Evolutionary conservation across 2,888 invertebrate species (phyloP).

Genomic region (Spialia ferax): DNA sequence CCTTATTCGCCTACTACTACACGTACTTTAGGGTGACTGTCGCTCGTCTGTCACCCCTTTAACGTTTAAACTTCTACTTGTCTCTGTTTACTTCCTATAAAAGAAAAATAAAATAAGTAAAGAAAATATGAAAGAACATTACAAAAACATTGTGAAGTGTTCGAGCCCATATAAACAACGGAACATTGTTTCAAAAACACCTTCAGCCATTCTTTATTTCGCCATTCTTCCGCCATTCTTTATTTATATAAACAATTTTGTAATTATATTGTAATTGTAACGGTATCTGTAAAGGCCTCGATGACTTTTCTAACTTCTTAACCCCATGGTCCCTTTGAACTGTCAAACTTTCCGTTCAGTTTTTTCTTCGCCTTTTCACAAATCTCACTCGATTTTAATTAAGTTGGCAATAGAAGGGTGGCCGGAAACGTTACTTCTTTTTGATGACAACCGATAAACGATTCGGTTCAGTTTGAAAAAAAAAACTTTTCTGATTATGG

Average conservation of each 20-base stretch:
- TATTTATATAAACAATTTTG: conserved; percentile 28
- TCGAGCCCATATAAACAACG: conserved; percentile 5
- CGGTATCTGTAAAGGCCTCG: conserved; percentile 18
- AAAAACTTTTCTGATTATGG: conserved; percentile 68
- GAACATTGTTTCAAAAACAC: conserved; percentile 10
- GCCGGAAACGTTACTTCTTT: conserved; percentile 73
- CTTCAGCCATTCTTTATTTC: conserved; percentile 11
- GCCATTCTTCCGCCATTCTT: conserved; percentile 3
- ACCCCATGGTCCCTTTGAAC: conserved; percentile 46
- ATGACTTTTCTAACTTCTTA: conserved; percentile 48
- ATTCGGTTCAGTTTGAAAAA: conserved; percentile 61
- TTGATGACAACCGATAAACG: conserved; percentile 84
- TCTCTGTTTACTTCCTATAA: conserved; percentile 1
- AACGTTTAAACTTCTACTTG: not conserved
- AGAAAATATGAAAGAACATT: not conserved
- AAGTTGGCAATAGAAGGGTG: conserved; percentile 73
- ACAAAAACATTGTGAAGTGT: conserved; percentile 10
- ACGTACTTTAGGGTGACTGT: too few relatives aligned
- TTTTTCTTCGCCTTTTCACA: conserved; percentile 52
- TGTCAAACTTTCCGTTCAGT: conserved; percentile 45
- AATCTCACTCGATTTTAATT: conserved; percentile 72
- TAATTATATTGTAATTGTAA: not conserved
- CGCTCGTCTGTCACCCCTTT: too few relatives aligned
- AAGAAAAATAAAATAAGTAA: not conserved
- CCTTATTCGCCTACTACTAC: too few relatives aligned